These are phyloP conservation scores for Spinus pinus DNA, from an alignment of 2,797 vertebrate species.

Conservation along the genomic window DNA sequence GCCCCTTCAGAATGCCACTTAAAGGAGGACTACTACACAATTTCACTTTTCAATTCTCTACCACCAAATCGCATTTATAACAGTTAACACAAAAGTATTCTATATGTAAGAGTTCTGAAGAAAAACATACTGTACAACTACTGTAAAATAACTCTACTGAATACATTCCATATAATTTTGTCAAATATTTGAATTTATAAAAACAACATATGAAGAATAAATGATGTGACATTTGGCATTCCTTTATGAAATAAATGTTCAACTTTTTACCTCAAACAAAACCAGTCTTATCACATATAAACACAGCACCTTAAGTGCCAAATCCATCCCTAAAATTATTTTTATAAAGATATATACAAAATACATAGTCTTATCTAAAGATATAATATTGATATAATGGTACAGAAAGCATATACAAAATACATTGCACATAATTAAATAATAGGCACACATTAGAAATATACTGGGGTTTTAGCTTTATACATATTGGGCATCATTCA, in stretches of 20 bases:
- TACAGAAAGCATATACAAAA: slow-evolving; percentile 1
- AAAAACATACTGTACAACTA: neutral
- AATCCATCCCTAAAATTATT: neutral
- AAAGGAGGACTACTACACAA: neutral
- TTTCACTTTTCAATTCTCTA: neutral
- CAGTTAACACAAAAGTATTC: neutral
- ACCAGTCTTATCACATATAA: neutral
- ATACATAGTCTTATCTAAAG: neutral
- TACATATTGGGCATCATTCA: neutral
- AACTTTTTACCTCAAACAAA: slow-evolving; percentile 1
- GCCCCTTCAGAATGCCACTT: neutral
- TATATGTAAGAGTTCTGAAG: neutral
- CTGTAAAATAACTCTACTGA: neutral
- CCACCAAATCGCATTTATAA: neutral
- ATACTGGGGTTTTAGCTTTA: neutral
- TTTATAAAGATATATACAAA: neutral
- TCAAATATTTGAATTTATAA: neutral
- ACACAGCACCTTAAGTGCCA: neutral
- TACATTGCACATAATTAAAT: neutral
- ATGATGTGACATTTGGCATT: neutral
- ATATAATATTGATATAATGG: neutral
- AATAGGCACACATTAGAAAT: neutral
- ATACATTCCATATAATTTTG: neutral
- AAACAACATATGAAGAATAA: neutral
- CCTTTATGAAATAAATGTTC: neutral